Evolutionary conservation across 2,888 invertebrate species (phyloP).

Genomic region (Tinea semifulvella): DNA sequence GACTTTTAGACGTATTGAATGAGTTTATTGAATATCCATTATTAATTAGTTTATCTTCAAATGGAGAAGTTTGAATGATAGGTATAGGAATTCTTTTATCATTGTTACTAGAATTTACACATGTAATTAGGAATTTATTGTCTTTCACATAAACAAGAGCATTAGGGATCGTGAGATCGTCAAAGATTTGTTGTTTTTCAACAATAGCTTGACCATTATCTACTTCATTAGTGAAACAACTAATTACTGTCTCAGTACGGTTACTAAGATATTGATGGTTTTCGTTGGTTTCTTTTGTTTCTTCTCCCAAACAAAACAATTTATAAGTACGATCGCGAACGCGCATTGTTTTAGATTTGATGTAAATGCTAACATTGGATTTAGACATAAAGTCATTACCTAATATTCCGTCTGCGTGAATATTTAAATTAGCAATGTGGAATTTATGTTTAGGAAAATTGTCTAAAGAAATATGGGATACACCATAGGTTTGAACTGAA

Average conservation of each 20-base stretch:
- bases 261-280: slow-evolving; percentile 19
- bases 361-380: slow-evolving; percentile 24
- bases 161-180: slow-evolving; percentile 22
- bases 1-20: neutral
- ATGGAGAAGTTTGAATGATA: neutral
- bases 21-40: neutral
- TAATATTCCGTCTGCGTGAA: slow-evolving; percentile 23
- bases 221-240: slow-evolving; percentile 20
- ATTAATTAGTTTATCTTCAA: neutral
- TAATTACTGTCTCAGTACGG: slow-evolving; percentile 24
- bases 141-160: slow-evolving; percentile 21
- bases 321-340: slow-evolving; percentile 19
- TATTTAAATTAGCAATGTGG: slow-evolving; percentile 24
- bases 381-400: slow-evolving; percentile 27
- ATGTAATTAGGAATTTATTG: slow-evolving; percentile 21
- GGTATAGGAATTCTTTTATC: slow-evolving; percentile 11
- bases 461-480: slow-evolving; percentile 22
- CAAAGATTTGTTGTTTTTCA: slow-evolving; percentile 21
- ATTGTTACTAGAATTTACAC: slow-evolving; percentile 19
- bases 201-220: slow-evolving; percentile 20
- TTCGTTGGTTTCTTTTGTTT: neutral
- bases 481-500: slow-evolving; percentile 21
- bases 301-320: slow-evolving; percentile 19
- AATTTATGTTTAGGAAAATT: slow-evolving; percentile 23
- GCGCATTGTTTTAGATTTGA: slow-evolving; percentile 26